phyloP scores from a whole-genome alignment of 1,140 invertebrate species.

The Rhynchophorus ferrugineus region DNA sequence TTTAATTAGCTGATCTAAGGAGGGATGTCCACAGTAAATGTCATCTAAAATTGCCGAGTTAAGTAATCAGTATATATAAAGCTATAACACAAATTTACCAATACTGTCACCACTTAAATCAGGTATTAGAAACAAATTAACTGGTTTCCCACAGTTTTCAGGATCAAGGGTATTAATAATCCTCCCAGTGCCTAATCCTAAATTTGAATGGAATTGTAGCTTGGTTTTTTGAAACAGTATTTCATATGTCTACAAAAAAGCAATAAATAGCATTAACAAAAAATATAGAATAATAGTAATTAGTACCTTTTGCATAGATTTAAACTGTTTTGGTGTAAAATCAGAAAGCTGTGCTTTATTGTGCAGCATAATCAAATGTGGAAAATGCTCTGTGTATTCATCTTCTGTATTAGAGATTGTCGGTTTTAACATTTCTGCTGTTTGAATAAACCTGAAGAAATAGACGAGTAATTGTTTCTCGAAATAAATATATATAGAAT shows the following conservation, averaged over 20 bases:
- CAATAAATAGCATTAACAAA: not conserved
- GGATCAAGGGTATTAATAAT: conserved; percentile 49
- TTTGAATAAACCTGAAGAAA: conserved; percentile 62
- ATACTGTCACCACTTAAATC: conserved; percentile 45
- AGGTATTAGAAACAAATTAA: conserved; percentile 69
- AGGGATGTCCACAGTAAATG: conserved; percentile 57
- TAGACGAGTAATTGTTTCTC: not conserved
- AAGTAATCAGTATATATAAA: not conserved
- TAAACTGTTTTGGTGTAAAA: conserved; percentile 56
- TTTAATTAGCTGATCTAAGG: conserved; percentile 56
- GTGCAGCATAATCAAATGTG: conserved; percentile 69
- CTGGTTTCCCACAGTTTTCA: conserved; percentile 47
- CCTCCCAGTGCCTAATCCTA: conserved; percentile 53
- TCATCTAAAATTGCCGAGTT: conserved; percentile 8
- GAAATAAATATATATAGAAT: no score
- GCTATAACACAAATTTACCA: conserved; percentile 43
- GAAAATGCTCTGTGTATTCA: conserved; percentile 62
- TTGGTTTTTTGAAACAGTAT: conserved; percentile 62
- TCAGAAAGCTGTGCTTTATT: conserved; percentile 66
- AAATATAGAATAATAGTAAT: conserved; percentile 18
- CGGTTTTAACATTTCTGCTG: conserved; percentile 82
- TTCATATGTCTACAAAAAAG: conserved; percentile 48
- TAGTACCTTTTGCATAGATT: conserved; percentile 55
- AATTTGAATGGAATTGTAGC: conserved; percentile 58
- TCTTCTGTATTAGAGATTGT: conserved; percentile 59